These are phyloP conservation scores for Alethe diademata DNA, from an alignment of 2,113 vertebrate genomes.

Conservation along the genomic window DNA sequence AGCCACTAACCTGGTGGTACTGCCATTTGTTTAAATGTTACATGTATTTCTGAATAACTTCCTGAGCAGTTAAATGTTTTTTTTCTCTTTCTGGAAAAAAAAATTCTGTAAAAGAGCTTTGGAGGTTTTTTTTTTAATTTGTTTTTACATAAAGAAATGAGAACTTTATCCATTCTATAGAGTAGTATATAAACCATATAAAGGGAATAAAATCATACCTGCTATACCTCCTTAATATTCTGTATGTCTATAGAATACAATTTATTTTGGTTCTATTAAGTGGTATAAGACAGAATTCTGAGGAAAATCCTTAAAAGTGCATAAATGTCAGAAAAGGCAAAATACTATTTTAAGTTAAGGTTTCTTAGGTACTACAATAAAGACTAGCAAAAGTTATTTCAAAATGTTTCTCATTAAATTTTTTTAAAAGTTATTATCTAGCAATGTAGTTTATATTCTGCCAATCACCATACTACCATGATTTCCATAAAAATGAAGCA, in stretches of 20 bases:
- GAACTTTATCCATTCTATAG: not conserved
- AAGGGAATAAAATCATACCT: not conserved
- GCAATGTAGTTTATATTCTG: not conserved
- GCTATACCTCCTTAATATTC: not conserved
- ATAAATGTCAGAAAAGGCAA: not conserved
- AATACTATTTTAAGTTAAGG: not conserved
- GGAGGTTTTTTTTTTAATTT: not conserved
- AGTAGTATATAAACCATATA: not conserved
- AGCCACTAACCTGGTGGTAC: not conserved
- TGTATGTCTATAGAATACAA: not conserved
- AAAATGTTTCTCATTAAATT: not conserved
- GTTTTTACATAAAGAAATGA: not conserved
- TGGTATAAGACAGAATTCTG: not conserved
- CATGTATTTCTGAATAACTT: not conserved
- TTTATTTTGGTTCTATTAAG: not conserved
- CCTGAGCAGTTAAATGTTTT: not conserved
- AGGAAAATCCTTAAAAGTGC: not conserved
- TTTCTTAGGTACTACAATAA: not conserved
- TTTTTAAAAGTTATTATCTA: not conserved
- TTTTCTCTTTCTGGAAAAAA: not conserved
- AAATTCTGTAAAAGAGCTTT: not conserved
- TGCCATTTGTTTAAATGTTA: not conserved
- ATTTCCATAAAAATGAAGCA: not conserved
- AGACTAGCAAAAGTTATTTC: not conserved
- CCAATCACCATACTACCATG: not conserved